Base-by-base conservation (phyloP, 2,797 vertebrate species). In the Australoheros facetus region DNA sequence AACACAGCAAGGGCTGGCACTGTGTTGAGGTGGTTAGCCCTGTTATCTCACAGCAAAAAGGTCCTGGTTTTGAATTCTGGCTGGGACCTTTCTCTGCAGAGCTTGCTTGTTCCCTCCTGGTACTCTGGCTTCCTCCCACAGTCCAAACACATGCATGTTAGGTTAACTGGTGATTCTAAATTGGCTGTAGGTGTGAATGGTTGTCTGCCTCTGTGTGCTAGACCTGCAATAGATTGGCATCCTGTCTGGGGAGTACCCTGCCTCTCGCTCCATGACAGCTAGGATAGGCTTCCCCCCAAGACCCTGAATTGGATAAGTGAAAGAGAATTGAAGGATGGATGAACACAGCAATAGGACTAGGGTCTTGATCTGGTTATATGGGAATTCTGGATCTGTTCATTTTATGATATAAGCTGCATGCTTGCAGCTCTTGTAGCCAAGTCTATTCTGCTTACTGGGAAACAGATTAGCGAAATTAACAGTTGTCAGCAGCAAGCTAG, bases 351-450 rank as follows among this genome's bases (percentile, higher is more conserved):
- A 69, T 19, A 69, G 19, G 26, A 69, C 16, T 0, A 19, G 26
- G 42, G 26, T 69, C 64, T 69, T 69, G 64, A 69, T 69, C 64
- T 69, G 48, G 64, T 48, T 51, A 51, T 3, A n/a, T 19, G 48
- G 48, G 16, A 69, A 30, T 51, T 51, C 42, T 30, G 42, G 10
- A 51, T 13, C 10, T 1, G 16, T 51, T 51, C 10, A 13, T 30
- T 69, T 69, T 48, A 69, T 69, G 16, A 51, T 45, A 5, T 69
- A 51, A 48, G 51, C 10, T 51, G 64, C 64, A 69, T 69, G 42
- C 16, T 51, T 51, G 26, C 17, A 69, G 42, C 42, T 69, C 11
- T 57, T 12, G 6, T 34, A 55, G 26, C n/a, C 30, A 57, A 7
- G 8, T 39, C 3, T 13, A 9, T 21, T 58, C 12, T 77, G 17